phyloP scores from a whole-genome alignment of 2,797 vertebrate genomes.

The Adrianichthys oophorus region DNA sequence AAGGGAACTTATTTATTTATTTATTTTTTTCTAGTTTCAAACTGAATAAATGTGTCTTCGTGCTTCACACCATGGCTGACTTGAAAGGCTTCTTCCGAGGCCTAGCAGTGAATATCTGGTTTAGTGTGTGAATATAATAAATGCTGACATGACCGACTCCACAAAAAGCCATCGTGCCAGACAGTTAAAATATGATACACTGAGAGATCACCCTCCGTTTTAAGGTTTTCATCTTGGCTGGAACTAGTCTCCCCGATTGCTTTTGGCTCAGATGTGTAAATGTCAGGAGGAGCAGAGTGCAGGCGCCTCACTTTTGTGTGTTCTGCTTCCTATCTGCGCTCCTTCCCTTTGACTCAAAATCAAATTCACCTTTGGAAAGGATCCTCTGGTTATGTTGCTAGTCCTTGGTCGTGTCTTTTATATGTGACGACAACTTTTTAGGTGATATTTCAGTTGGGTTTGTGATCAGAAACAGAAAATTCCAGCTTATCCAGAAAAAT shows the following conservation, averaged over 20 bases:
- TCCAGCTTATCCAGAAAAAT: too few relatives aligned
- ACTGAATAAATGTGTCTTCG: too few relatives aligned
- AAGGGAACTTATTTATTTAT: too few relatives aligned
- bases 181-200: slow-evolving; percentile 51
- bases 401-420: slow-evolving; percentile 1
- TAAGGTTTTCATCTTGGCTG: slow-evolving; percentile 28
- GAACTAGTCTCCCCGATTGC: slow-evolving; percentile 15
- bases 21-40: too few relatives aligned
- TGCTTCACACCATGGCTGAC: too few relatives aligned
- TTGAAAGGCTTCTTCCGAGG: too few relatives aligned
- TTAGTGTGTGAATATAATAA: slow-evolving; percentile 6
- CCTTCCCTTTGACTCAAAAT: slow-evolving; percentile 12
- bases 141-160: slow-evolving; percentile 47
- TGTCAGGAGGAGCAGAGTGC: slow-evolving; percentile 20
- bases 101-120: too few relatives aligned
- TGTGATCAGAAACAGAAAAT: too few relatives aligned
- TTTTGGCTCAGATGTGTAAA: slow-evolving; percentile 34
- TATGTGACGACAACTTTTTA: too few relatives aligned
- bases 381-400: slow-evolving; percentile 9
- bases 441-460: too few relatives aligned
- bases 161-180: slow-evolving; percentile 34
- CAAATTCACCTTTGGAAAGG: slow-evolving; percentile 3
- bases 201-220: slow-evolving; percentile 28
- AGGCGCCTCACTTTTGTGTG: slow-evolving; percentile 14
- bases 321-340: slow-evolving; percentile 3